phyloP scores from a whole-genome alignment of 2,113 vertebrate species.

The Bufo gargarizans region DNA sequence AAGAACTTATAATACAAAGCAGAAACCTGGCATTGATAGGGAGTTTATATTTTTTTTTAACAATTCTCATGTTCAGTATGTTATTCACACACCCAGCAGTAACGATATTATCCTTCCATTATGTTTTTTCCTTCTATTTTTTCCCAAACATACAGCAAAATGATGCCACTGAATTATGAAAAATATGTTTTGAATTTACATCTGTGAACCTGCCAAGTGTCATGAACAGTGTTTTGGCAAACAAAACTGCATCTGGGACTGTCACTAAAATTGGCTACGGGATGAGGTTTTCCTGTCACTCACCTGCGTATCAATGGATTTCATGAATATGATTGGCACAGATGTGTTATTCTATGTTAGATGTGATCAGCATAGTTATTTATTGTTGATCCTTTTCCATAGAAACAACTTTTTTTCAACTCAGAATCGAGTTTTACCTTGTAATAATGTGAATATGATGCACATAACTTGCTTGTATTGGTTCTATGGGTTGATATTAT shows the following conservation, averaged over 20 bases:
- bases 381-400: conserved; percentile 10
- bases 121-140: background rate
- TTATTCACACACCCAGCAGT: background rate
- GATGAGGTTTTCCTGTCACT: conserved; percentile 38
- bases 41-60: too few relatives aligned
- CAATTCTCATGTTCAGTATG: background rate
- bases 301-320: conserved; percentile 21
- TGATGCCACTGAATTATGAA: conserved; percentile 35
- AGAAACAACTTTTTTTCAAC: background rate
- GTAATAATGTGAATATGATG: background rate
- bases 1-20: background rate
- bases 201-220: conserved; percentile 44
- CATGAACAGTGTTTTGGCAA: conserved; percentile 45
- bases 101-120: conserved; percentile 16
- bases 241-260: conserved; percentile 29
- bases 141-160: conserved; percentile 19
- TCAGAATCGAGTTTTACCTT: background rate
- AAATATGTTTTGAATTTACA: conserved; percentile 42
- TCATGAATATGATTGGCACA: conserved; percentile 27
- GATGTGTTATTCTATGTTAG: conserved; percentile 15
- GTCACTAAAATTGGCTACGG: conserved; percentile 18
- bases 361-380: background rate
- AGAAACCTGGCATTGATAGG: background rate
- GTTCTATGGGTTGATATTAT: background rate
- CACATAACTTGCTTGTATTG: background rate